phyloP scores from a whole-genome alignment of 1,140 invertebrate genomes.

The Drosophila eugracilis region DNA sequence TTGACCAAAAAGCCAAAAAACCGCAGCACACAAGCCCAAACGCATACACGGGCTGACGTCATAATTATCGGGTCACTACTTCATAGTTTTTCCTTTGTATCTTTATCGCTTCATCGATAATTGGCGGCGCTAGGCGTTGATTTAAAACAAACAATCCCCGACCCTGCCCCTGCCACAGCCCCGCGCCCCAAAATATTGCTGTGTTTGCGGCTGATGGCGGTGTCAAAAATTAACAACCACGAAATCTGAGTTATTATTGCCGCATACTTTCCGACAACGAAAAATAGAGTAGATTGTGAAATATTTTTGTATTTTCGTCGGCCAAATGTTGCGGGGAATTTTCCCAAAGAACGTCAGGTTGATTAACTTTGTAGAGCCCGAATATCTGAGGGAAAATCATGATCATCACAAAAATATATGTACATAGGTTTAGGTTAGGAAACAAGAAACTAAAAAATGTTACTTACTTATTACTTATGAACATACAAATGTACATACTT shows the following conservation, averaged over 20 bases:
- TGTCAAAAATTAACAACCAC: constrained; percentile 76
- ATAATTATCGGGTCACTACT: constrained; percentile 55
- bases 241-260: constrained; percentile 77
- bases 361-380: not conserved
- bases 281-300: constrained; percentile 35
- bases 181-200: constrained; percentile 28
- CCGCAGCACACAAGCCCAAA: too few relatives aligned
- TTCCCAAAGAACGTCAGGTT: not conserved
- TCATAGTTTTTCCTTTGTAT: constrained; percentile 34
- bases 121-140: constrained; percentile 67
- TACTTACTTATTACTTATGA: too few relatives aligned
- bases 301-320: constrained; percentile 11
- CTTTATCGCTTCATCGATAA: constrained; percentile 66
- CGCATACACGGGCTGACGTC: constrained; percentile 52
- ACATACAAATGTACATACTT: too few relatives aligned
- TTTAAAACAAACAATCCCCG: constrained; percentile 63
- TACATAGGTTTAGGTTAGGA: not conserved
- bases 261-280: constrained; percentile 59
- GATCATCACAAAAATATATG: not conserved
- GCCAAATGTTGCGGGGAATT: not conserved
- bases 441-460: too few relatives aligned
- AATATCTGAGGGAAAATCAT: too few relatives aligned
- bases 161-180: constrained; percentile 8
- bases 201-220: constrained; percentile 65
- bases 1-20: constrained; percentile 23